Conservation (phyloP, 1,140 invertebrate genomes). For the Geopemphigus sp. region DNA sequence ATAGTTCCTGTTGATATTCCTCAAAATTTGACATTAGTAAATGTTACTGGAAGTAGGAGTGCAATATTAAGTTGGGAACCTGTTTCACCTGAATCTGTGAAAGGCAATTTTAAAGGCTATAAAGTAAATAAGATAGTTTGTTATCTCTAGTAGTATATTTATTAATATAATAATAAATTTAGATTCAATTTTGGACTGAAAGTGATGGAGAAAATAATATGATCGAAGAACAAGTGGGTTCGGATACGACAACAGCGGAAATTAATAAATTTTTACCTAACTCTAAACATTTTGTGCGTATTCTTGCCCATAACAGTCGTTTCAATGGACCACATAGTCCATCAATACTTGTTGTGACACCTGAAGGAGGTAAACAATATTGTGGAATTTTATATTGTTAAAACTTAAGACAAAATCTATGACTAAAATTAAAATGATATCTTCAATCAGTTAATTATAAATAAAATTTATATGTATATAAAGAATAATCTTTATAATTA, state of each 20-base stretch:
- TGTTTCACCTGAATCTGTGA: conserved; percentile 71
- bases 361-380: conserved; percentile 72
- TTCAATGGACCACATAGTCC: conserved; percentile 89
- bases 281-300: conserved; percentile 84
- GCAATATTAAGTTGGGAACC: conserved; percentile 82
- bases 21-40: conserved; percentile 75
- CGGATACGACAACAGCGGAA: conserved; percentile 67
- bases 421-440: too few species aligned
- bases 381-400: too few species aligned
- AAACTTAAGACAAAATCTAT: background rate
- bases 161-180: conserved; percentile 45
- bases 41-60: conserved; percentile 70
- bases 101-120: conserved; percentile 92
- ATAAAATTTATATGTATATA: too few species aligned
- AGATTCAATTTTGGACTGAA: conserved; percentile 91
- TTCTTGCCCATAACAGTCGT: conserved; percentile 85
- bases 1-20: conserved; percentile 77
- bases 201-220: conserved; percentile 69
- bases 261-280: conserved; percentile 85
- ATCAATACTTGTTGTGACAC: conserved; percentile 78
- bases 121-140: conserved; percentile 60
- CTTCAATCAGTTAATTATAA: too few species aligned
- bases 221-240: conserved; percentile 76
- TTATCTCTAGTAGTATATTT: too few species aligned
- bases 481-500: too few species aligned